Base-by-base conservation (phyloP, 2,797 vertebrate genomes). In the Basileuterus tristriatus region DNA sequence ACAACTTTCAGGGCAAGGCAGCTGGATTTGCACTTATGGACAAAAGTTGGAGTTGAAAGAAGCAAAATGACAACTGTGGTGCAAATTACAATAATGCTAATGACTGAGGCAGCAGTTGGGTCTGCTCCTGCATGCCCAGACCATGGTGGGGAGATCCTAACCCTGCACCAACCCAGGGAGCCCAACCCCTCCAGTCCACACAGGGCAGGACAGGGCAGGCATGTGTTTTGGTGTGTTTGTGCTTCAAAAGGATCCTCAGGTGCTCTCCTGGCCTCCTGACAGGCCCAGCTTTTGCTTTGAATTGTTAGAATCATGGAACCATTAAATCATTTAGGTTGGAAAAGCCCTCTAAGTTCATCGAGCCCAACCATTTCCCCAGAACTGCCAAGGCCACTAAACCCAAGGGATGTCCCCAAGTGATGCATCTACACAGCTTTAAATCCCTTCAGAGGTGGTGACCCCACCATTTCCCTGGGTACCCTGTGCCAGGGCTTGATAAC, bases 1-100 rank as follows among this genome's bases (percentile, higher is more conserved):
- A 90, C 75, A 77, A 84, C 67, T 94, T 86, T 17, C 62, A 95
- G 85, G 83, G 90, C 0, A 11, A 95, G 76, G 81, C 75, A 89
- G 71, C 53, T 93, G 85, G 47, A 58, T 89, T 89, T 84, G 43
- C 53, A 60, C 24, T 36, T 37, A 72, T 7, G 32, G 74, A 53
- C 70, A 30, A 75, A 77, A 37, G 13, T 2, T 14, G 3, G 53
- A 81, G 29, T 7, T 27, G 53, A 36, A 82, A 60, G 70, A 81
- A 71, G 24, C 24, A 59, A 78, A 87, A 63, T 3, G 11, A 81
- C 52, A 69, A 29, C 23, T 3, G 3, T 2, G 20, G 23, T 32
- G 41, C 37, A 78, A 47, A 55, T 37, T 15, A 7, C 12, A 56
- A 7, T 41, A 49, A n/a, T 20, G 11, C 18, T 44, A 19, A 37